phyloP scores from a whole-genome alignment of 2,888 invertebrate species.

The Conops quadrifasciatus region DNA sequence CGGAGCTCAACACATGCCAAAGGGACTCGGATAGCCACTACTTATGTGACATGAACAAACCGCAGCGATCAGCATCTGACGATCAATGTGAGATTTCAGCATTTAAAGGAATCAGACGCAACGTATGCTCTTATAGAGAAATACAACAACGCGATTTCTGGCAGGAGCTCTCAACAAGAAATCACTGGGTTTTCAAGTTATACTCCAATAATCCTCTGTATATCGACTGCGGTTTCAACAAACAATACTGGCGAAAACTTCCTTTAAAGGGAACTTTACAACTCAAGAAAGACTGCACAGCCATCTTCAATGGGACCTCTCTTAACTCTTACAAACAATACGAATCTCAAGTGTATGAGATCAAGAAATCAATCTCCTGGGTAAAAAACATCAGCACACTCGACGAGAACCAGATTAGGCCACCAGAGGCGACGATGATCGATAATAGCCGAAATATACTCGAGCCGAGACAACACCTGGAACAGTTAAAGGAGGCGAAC shows the following conservation, averaged over 20 bases:
- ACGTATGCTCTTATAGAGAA: not conserved
- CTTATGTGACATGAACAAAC: not conserved
- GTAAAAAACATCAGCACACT: constrained; percentile 1
- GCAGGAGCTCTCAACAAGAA: constrained; percentile 1
- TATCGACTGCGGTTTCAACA: not conserved
- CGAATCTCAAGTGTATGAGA: not conserved
- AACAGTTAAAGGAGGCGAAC: not conserved
- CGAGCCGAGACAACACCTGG: not conserved
- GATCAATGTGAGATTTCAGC: not conserved
- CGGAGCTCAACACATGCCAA: not conserved
- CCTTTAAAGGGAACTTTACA: not conserved
- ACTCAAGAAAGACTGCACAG: not conserved
- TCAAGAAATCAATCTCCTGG: not conserved
- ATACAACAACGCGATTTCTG: constrained; percentile 6
- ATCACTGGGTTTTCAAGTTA: constrained; percentile 1
- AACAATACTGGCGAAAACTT: not conserved
- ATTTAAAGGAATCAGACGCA: constrained; percentile 6
- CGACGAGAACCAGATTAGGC: constrained; percentile 1
- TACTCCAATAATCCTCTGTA: not conserved
- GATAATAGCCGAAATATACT: not conserved
- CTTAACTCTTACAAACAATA: constrained; percentile 3
- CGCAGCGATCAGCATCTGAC: not conserved
- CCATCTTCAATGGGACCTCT: not conserved
- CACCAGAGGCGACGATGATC: not conserved
- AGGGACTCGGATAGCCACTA: not conserved